Evolutionary conservation across 1,140 invertebrate genomes (phyloP).

Genomic region (Brachionus calyciflorus): DNA sequence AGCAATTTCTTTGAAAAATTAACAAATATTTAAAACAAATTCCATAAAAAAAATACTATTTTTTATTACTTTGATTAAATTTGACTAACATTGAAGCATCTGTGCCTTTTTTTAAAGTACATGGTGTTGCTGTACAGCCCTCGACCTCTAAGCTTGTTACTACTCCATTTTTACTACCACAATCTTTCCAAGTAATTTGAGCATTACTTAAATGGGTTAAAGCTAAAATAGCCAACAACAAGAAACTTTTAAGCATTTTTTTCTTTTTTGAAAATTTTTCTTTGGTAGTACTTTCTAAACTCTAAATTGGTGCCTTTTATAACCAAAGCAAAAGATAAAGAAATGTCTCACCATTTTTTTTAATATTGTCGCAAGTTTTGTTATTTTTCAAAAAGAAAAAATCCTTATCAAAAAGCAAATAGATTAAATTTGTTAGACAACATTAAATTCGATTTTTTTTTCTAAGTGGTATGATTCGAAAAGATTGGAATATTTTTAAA

Average conservation of each 20-base stretch:
- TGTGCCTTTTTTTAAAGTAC: constrained; percentile 8
- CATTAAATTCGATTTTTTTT: too few species aligned
- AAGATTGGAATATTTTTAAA: too few species aligned
- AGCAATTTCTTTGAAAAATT: not conserved
- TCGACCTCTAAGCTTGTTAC: not conserved
- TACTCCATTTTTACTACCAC: not conserved
- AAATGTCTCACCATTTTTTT: constrained; percentile 26
- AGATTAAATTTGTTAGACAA: too few species aligned
- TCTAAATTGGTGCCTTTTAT: not conserved
- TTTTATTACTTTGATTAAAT: constrained; percentile 6
- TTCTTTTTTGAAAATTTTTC: not conserved
- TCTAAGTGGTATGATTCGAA: too few species aligned
- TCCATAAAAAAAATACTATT: too few species aligned
- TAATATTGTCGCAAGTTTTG: not conserved
- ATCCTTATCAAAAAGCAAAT: too few species aligned
- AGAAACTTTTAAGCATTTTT: constrained; percentile 8
- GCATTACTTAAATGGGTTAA: not conserved
- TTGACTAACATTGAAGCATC: not conserved
- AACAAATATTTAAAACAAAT: too few species aligned
- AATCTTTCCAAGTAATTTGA: constrained; percentile 17
- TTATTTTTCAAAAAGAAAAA: constrained; percentile 22
- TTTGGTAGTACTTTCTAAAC: not conserved
- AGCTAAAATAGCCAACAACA: not conserved
- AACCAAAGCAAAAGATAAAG: not conserved
- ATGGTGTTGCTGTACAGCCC: constrained; percentile 7